Evolutionary conservation across 92 coral and sea anemone genomes (phyloP).

Genomic region (Porites evermanni): DNA sequence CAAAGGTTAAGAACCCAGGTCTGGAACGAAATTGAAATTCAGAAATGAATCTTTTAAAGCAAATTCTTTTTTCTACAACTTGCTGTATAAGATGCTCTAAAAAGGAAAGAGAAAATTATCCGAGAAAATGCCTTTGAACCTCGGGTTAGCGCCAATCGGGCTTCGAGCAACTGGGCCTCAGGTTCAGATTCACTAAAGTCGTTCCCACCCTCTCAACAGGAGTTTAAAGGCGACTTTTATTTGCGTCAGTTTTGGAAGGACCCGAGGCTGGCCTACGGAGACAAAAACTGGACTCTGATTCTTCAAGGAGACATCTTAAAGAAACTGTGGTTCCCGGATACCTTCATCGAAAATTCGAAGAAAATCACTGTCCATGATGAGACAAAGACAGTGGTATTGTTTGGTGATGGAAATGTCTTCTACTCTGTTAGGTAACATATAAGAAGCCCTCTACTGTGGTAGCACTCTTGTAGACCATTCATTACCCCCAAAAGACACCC

Average conservation of each 20-base stretch:
- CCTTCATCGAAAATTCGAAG: conserved; percentile 43
- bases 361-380: conserved; percentile 41
- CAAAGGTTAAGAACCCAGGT: no score
- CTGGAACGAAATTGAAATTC: no score
- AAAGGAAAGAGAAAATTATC: no score
- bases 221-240: conserved; percentile 43
- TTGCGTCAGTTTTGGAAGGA: conserved; percentile 65
- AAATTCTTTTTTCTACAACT: no score
- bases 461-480: no score
- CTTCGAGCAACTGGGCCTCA: not conserved
- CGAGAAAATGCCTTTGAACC: no score
- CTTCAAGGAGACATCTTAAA: conserved; percentile 44
- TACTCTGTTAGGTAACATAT: conserved; percentile 37
- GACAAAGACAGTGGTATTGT: conserved; percentile 35
- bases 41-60: no score
- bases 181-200: not conserved
- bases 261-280: conserved; percentile 49
- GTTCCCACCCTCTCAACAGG: conserved; percentile 16
- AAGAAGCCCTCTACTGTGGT: not conserved
- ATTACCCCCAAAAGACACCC: no score
- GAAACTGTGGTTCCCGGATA: conserved; percentile 47
- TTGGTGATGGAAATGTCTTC: conserved; percentile 41
- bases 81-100: no score
- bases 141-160: no score
- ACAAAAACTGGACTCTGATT: conserved; percentile 33